Evolutionary conservation across 2,797 vertebrate genomes (phyloP).

Genomic region (Acrossocheilus fasciatus): DNA sequence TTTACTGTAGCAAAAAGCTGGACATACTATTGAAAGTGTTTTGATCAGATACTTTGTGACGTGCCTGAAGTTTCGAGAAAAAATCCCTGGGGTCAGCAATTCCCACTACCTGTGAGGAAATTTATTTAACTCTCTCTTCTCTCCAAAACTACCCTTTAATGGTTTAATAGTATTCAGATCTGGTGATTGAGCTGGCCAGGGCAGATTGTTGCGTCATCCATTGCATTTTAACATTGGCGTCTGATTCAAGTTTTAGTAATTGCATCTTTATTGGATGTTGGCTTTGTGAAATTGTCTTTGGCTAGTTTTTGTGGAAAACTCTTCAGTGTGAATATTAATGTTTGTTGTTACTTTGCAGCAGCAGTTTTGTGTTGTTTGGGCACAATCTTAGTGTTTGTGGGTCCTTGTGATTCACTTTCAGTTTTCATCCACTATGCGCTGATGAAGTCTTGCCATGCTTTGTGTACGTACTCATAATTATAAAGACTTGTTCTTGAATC

Average conservation of each 20-base stretch:
- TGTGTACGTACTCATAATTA: background rate
- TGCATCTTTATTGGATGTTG: background rate
- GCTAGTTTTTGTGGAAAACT: background rate
- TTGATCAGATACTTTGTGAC: constrained; percentile 67
- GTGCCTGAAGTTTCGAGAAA: constrained; percentile 77
- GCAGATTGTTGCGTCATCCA: background rate
- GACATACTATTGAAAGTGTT: constrained; percentile 75
- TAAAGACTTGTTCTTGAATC: background rate
- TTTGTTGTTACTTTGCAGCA: background rate
- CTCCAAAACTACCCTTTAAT: background rate
- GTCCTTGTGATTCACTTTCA: background rate
- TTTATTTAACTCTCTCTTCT: background rate
- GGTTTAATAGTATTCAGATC: background rate
- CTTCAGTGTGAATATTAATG: background rate
- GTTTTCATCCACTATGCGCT: background rate
- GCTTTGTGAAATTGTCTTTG: background rate
- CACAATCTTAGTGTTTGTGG: background rate
- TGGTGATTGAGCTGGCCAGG: too few relatives aligned
- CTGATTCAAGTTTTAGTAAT: background rate
- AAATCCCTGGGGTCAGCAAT: constrained; percentile 78
- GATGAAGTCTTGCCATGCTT: background rate
- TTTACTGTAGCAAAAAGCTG: background rate
- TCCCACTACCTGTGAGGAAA: constrained; percentile 72
- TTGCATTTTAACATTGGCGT: too few relatives aligned
- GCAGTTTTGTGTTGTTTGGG: background rate